Percentiles rank a stretch among this genome's conserved stretches.
phyloP scores from a whole-genome alignment of 2,113 vertebrate genomes.

The Numenius arquata region DNA sequence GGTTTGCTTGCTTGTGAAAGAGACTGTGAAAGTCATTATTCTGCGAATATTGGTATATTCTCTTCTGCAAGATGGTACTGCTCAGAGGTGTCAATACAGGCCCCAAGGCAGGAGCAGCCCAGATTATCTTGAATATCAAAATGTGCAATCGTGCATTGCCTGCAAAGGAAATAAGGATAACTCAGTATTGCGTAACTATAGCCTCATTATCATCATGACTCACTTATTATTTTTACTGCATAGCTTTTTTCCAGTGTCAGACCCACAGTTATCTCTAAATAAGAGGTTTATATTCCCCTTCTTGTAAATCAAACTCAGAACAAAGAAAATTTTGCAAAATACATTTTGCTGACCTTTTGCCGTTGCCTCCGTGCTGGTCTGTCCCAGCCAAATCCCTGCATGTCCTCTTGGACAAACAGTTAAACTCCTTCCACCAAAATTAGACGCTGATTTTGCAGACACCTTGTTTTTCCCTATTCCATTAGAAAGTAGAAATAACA shows the following conservation, averaged over 20 bases:
- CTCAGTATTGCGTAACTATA: neutral
- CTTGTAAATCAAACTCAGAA: neutral
- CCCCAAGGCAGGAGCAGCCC: neutral
- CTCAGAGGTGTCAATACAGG: neutral
- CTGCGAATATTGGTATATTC: neutral
- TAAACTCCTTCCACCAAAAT: neutral
- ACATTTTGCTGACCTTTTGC: neutral
- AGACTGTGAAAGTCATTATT: neutral
- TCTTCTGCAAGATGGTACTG: neutral
- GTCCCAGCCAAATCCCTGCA: neutral
- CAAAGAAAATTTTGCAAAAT: neutral
- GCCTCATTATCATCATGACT: neutral
- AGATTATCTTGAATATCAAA: neutral
- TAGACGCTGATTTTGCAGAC: neutral
- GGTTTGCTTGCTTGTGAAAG: neutral
- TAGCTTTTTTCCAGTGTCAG: neutral
- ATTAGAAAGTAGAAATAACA: neutral
- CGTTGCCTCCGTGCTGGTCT: neutral
- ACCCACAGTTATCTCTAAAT: neutral
- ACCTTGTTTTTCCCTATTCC: neutral
- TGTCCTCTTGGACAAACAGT: neutral
- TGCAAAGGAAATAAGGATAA: neutral
- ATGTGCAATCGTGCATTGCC: neutral
- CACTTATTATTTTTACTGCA: conserved; percentile 2
- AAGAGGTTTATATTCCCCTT: neutral